phyloP scores from a whole-genome alignment of 2,113 vertebrate species.

The Petromus typicus region DNA sequence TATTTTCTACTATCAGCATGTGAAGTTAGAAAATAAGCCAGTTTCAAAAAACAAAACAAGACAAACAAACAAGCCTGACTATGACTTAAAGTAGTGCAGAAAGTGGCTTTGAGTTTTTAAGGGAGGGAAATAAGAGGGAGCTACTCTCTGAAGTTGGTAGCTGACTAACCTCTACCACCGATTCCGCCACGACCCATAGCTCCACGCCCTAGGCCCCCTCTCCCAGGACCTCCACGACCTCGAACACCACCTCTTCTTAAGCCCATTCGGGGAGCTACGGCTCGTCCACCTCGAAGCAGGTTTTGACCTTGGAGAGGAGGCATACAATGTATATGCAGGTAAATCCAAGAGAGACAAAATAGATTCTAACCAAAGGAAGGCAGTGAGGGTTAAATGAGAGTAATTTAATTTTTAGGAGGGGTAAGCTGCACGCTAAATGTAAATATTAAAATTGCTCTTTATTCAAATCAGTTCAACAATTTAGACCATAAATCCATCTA shows the following conservation, averaged over 20 bases:
- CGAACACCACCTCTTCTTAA: slow-evolving; percentile 91
- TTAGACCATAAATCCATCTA: slow-evolving; percentile 62
- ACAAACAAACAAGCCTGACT: slow-evolving; percentile 81
- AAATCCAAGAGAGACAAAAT: slow-evolving; percentile 83
- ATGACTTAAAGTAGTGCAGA: slow-evolving; percentile 66
- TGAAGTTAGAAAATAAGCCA: slow-evolving; percentile 71
- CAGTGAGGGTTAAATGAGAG: slow-evolving; percentile 75
- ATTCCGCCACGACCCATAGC: slow-evolving; percentile 90
- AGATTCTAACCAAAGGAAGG: slow-evolving; percentile 83
- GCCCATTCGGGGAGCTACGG: slow-evolving; percentile 90
- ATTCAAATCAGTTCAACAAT: slow-evolving; percentile 64
- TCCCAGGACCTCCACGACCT: slow-evolving; percentile 91
- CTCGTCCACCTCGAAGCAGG: slow-evolving; percentile 92
- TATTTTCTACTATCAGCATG: slow-evolving; percentile 29
- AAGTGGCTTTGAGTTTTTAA: not conserved
- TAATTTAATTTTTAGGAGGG: slow-evolving; percentile 73
- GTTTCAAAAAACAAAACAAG: slow-evolving; percentile 80
- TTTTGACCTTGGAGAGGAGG: slow-evolving; percentile 84
- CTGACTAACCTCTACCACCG: slow-evolving; percentile 90
- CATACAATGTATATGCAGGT: slow-evolving; percentile 74
- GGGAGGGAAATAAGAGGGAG: slow-evolving; percentile 73
- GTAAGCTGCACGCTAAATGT: slow-evolving; percentile 56
- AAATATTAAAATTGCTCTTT: slow-evolving; percentile 64
- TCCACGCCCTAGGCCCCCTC: slow-evolving; percentile 89
- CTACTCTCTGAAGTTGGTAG: slow-evolving; percentile 83